Percentiles rank a stretch among this genome's conserved stretches.
These are phyloP conservation scores for Trididemnum miniatum DNA, from an alignment of 23 tunicate genomes.

Conservation along the genomic window DNA sequence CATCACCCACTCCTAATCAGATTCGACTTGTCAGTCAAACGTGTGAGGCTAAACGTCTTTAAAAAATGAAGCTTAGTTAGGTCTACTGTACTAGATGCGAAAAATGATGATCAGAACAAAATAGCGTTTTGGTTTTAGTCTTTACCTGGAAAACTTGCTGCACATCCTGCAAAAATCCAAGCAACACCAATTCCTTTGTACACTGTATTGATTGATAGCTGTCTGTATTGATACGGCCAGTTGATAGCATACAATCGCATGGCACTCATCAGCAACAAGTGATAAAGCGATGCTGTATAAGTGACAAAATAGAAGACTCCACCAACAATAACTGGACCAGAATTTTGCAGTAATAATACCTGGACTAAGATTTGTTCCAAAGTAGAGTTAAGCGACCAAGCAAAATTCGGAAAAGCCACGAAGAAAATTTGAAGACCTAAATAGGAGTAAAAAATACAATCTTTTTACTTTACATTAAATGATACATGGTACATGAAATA, in stretches of 20 bases:
- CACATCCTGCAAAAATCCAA: neutral
- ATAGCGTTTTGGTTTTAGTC: too few species aligned
- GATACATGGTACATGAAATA: too few species aligned
- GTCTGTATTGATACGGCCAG: neutral
- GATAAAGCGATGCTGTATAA: constrained; percentile 2
- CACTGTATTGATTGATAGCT: neutral
- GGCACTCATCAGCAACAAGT: neutral
- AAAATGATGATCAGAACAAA: too few species aligned
- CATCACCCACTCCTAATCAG: too few species aligned
- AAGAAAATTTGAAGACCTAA: neutral
- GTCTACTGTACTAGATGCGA: too few species aligned
- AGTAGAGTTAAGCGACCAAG: neutral
- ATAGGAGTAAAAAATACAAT: neutral
- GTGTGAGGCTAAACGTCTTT: too few species aligned
- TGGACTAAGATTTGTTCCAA: neutral
- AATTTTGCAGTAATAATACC: neutral
- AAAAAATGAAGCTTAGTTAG: too few species aligned
- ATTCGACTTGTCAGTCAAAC: too few species aligned
- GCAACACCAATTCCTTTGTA: neutral
- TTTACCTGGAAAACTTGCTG: constrained; percentile 15
- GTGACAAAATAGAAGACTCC: neutral
- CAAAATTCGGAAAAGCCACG: neutral
- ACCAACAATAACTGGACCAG: neutral
- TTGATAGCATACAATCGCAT: constrained; percentile 6
- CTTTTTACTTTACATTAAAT: too few species aligned